A percentile compares a stretch with the other conserved stretches of the same genome.
These are phyloP conservation scores for Ennomos fuscantarius DNA, from an alignment of 2,888 invertebrate species.

Conservation along the genomic window DNA sequence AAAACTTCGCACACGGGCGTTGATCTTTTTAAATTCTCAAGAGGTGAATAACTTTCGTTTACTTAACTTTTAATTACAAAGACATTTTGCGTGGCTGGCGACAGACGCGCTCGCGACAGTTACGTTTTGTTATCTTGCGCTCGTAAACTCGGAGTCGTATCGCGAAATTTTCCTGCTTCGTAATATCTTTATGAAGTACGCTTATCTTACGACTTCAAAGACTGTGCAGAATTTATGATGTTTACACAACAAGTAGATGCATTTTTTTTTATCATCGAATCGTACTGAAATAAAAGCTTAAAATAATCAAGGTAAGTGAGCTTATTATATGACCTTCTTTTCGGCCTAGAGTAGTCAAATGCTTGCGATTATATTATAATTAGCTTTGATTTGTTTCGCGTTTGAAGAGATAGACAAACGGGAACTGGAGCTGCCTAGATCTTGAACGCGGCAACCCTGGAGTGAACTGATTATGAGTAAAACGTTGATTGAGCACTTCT, in stretches of 20 bases:
- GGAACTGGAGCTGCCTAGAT: conserved; percentile 45
- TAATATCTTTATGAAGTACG: conserved; percentile 38
- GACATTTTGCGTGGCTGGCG: conserved; percentile 19
- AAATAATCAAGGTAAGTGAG: conserved; percentile 66
- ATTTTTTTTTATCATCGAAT: conserved; percentile 59
- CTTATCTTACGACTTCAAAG: conserved; percentile 58
- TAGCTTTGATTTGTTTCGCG: conserved; percentile 53
- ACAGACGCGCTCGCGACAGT: conserved; percentile 9
- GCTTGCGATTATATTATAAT: conserved; percentile 57
- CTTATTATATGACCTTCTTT: conserved; percentile 56
- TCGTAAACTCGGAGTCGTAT: conserved; percentile 37
- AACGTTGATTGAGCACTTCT: conserved; percentile 34
- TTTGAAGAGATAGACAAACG: conserved; percentile 46
- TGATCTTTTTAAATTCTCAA: conserved; percentile 31
- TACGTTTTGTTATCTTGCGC: conserved; percentile 27
- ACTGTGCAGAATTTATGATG: conserved; percentile 55
- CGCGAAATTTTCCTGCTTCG: conserved; percentile 38
- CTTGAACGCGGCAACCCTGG: conserved; percentile 47
- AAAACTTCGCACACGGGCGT: conserved; percentile 29
- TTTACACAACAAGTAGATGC: conserved; percentile 65
- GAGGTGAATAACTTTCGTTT: conserved; percentile 34
- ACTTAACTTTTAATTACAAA: conserved; percentile 30
- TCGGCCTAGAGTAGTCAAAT: conserved; percentile 69
- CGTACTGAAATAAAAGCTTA: conserved; percentile 59
- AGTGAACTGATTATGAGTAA: conserved; percentile 24